These are phyloP conservation scores for Dysidea cf. avara DNA, from an alignment of 37 sponge, comb jelly and placozoan genomes.

Conservation along the genomic window DNA sequence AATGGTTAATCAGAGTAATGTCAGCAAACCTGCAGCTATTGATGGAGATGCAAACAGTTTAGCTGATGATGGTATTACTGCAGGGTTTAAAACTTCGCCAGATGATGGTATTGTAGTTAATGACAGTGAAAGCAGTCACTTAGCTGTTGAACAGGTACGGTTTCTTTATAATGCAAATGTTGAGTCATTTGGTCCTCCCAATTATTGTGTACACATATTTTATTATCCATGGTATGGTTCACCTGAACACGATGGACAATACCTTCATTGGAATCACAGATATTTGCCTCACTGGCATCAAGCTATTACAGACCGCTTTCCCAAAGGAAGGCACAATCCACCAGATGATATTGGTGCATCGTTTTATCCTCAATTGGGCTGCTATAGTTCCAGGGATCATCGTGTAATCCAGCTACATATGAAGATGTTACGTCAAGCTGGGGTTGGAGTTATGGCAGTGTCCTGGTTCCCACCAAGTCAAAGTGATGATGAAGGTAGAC, in stretches of 20 bases:
- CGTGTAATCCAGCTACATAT: conserved; percentile 65
- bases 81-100: too few relatives aligned
- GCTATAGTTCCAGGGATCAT: conserved; percentile 76
- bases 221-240: conserved; percentile 88
- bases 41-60: too few relatives aligned
- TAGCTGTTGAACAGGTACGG: too few relatives aligned
- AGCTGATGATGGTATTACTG: too few relatives aligned
- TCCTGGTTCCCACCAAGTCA: conserved; percentile 78
- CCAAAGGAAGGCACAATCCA: conserved; percentile 61
- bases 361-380: conserved; percentile 83
- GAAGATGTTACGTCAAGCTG: conserved; percentile 57
- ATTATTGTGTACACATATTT: conserved; percentile 72
- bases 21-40: too few relatives aligned
- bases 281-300: conserved; percentile 81
- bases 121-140: too few relatives aligned
- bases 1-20: too few relatives aligned
- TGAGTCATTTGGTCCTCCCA: too few relatives aligned
- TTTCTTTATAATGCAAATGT: too few relatives aligned
- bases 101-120: too few relatives aligned
- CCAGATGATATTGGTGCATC: conserved; percentile 85
- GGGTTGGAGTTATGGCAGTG: conserved; percentile 73
- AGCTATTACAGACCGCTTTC: conserved; percentile 30
- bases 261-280: conserved; percentile 88
- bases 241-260: conserved; percentile 62
- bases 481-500: conserved; percentile 65